Percentiles rank a stretch among this genome's conserved stretches.
These are phyloP conservation scores for Agapostemon virescens DNA, from an alignment of 2,888 invertebrate genomes.

Conservation along the genomic window DNA sequence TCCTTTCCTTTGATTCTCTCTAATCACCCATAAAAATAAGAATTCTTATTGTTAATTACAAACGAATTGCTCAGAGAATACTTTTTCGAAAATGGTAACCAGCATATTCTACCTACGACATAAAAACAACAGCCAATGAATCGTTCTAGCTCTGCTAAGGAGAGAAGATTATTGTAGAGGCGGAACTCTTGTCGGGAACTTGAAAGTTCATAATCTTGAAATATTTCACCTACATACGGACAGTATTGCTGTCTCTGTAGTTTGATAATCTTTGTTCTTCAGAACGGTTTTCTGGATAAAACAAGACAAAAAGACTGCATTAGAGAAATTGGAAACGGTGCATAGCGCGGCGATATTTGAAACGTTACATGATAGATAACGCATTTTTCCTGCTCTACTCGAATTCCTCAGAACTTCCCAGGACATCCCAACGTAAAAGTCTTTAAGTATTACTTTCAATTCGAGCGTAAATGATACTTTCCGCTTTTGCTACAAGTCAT, in stretches of 20 bases:
- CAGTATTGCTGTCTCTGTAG: background rate
- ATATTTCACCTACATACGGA: background rate
- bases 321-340: background rate
- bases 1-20: background rate
- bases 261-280: background rate
- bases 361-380: background rate
- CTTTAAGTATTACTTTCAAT: no score
- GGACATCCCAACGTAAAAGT: no score
- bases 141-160: background rate
- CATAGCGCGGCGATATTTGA: background rate
- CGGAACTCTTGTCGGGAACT: background rate
- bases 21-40: background rate
- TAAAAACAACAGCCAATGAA: slow-evolving; percentile 37
- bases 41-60: slow-evolving; percentile 11
- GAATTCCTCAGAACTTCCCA: background rate
- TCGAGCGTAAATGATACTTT: no score
- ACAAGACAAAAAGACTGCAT: background rate
- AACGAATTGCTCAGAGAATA: slow-evolving; percentile 14
- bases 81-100: slow-evolving; percentile 58
- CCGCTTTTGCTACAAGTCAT: no score
- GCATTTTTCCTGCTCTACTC: background rate
- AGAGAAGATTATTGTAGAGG: background rate
- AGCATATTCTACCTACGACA: slow-evolving; percentile 37
- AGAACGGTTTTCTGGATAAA: background rate
- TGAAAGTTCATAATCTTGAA: background rate